Conservation (phyloP, 2,888 invertebrate genomes). For the Barypeithes pellucidus region DNA sequence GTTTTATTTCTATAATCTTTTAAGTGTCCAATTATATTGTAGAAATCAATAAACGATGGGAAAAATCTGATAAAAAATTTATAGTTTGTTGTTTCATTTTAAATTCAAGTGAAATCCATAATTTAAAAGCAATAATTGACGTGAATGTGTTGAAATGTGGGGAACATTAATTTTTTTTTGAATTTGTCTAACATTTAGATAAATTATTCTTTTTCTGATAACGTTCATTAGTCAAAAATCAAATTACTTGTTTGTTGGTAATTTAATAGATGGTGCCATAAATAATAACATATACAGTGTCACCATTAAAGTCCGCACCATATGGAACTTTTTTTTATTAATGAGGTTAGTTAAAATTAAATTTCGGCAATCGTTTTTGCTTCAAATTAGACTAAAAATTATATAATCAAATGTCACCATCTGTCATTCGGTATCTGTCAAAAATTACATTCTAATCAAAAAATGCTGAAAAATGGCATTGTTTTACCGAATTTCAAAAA, state of each 20-base stretch:
- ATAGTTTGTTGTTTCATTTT: conserved; percentile 2
- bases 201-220: not conserved
- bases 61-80: conserved; percentile 26
- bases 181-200: not conserved
- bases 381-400: too few relatives aligned
- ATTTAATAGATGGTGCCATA: not conserved
- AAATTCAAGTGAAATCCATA: conserved; percentile 9
- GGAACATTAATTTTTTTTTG: not conserved
- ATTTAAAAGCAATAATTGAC: conserved; percentile 5
- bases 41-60: conserved; percentile 20
- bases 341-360: too few relatives aligned
- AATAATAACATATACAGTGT: too few relatives aligned
- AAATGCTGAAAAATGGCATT: too few relatives aligned
- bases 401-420: too few relatives aligned
- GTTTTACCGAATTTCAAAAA: too few relatives aligned
- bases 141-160: not conserved
- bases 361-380: too few relatives aligned
- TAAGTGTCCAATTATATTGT: conserved; percentile 28
- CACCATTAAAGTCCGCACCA: too few relatives aligned
- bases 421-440: too few relatives aligned
- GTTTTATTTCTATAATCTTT: conserved; percentile 19
- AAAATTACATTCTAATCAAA: too few relatives aligned
- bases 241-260: not conserved
- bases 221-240: conserved; percentile 1
- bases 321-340: too few relatives aligned